Conservation (phyloP, 2,113 vertebrate genomes). For the Rhynchomys soricoides region DNA sequence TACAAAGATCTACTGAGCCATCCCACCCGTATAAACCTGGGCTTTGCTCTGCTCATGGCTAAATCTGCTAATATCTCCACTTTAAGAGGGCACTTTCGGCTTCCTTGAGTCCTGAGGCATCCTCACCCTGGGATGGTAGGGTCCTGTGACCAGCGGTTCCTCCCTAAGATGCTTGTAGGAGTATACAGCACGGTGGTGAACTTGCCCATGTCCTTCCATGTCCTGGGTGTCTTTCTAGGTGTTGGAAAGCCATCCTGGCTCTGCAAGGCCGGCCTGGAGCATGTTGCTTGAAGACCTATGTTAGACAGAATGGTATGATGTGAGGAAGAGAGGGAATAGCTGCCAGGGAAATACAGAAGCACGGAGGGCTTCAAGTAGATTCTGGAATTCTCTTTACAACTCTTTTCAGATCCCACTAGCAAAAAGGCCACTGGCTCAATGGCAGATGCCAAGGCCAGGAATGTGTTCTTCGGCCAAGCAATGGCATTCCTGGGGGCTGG, state of each 20-base stretch:
- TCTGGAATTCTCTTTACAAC: neutral
- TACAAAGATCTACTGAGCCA: neutral
- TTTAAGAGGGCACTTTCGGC: neutral
- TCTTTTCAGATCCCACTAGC: neutral
- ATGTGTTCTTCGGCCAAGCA: neutral
- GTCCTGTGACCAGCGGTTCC: neutral
- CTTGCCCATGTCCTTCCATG: accelerated
- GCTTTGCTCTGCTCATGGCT: neutral
- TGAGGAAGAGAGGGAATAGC: neutral
- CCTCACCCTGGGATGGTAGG: neutral
- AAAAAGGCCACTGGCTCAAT: accelerated
- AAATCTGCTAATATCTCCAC: neutral
- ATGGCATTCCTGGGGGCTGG: neutral
- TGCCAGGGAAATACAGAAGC: neutral
- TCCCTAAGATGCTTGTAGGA: neutral
- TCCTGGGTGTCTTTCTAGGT: neutral
- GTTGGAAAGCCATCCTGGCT: neutral
- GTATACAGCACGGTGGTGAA: neutral
- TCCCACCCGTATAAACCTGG: neutral
- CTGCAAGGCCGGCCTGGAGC: neutral
- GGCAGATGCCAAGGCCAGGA: neutral
- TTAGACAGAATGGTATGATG: neutral
- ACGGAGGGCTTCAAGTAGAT: neutral
- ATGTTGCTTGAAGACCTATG: too few species aligned
- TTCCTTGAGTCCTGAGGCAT: neutral